Evolutionary conservation across 2,888 invertebrate species (phyloP).

Genomic region (Habrosyne pyritoides): DNA sequence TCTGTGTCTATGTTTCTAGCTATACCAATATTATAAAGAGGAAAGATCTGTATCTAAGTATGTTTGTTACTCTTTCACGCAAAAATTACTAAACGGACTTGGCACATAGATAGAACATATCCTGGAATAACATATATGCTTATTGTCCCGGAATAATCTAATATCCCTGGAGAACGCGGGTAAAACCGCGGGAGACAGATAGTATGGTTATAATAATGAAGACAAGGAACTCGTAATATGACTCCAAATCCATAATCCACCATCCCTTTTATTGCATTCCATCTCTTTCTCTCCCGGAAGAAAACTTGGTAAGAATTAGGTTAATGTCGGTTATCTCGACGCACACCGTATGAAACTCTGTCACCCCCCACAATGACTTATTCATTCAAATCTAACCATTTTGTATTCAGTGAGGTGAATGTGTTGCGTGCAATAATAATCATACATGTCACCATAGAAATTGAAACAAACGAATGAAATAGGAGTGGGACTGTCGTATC

Average conservation of each 20-base stretch:
- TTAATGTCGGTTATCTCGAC: constrained; percentile 7
- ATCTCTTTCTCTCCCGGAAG: neutral
- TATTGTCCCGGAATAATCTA: too few relatives aligned
- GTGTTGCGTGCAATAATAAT: constrained; percentile 16
- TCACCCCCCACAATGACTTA: constrained; percentile 40
- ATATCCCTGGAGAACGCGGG: too few relatives aligned
- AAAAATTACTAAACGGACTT: too few relatives aligned
- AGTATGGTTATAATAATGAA: neutral
- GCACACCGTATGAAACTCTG: constrained; percentile 20
- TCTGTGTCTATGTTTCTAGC: too few relatives aligned
- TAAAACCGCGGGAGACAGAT: too few relatives aligned
- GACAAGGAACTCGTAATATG: neutral
- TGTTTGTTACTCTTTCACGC: too few relatives aligned
- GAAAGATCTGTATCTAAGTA: too few relatives aligned
- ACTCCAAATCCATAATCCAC: neutral
- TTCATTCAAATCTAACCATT: constrained; percentile 49
- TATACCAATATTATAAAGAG: too few relatives aligned
- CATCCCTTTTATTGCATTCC: too few relatives aligned
- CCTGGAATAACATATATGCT: too few relatives aligned
- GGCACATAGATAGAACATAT: too few relatives aligned
- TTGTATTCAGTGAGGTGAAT: constrained; percentile 37
- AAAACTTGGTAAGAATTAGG: neutral
- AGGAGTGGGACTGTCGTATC: neutral
- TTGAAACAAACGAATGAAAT: neutral
- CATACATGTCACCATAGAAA: constrained; percentile 5